Base-by-base conservation (phyloP, 2,113 vertebrate species). In the Strix aluco region DNA sequence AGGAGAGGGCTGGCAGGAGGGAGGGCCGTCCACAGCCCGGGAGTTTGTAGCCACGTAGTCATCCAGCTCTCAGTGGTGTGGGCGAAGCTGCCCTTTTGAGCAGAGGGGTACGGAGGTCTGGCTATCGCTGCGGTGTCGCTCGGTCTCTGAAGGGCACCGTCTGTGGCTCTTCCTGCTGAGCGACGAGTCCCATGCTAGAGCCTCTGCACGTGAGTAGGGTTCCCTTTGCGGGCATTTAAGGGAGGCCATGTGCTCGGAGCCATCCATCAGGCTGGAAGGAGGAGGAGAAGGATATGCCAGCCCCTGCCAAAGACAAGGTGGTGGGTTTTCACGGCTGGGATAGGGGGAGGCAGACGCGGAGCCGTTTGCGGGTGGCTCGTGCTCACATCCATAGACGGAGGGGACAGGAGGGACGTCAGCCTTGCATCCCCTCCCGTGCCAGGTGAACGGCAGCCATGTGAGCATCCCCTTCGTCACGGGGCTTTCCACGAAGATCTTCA, bases 371-470 rank as follows among this genome's bases (percentile, higher is more conserved):
- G 42, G 42, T 0, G 4, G 2, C 44, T 82, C 3, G 2, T 0
- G 0, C 44, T 29, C 2, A 1, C 5, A 6, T 36, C 16, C 0
- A 0, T 32, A 15, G 5, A 8, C 13, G 6, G 51, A 74, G 19
- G 12, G 47, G 34, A 9, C 0, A 5, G 26, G 44, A 75, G 47
- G 20, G 14, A 47, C 0, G 0, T 77, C 73, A 94, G 11, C 78
- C 30, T 29, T 0, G 0, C 17, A 23, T 92, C 72, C 29, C 38
- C 47, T 57, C 55, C 54, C 1, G 0, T 1, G 0, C 17, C 92
- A 99, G 99, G 99, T 99, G 84, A 99, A 99, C 1, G 99, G 99
- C 26, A 99, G 99, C 15, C 98, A 98, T 0, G 99, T 99, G 55
- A 99, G 98, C 20, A 98, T 99, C 51, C 99, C 99, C 4, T 99